A percentile compares a stretch with the other conserved stretches of the same genome.
Evolutionary conservation across 2,797 vertebrate genomes (phyloP).

Genomic region (Austrolebias charrua): DNA sequence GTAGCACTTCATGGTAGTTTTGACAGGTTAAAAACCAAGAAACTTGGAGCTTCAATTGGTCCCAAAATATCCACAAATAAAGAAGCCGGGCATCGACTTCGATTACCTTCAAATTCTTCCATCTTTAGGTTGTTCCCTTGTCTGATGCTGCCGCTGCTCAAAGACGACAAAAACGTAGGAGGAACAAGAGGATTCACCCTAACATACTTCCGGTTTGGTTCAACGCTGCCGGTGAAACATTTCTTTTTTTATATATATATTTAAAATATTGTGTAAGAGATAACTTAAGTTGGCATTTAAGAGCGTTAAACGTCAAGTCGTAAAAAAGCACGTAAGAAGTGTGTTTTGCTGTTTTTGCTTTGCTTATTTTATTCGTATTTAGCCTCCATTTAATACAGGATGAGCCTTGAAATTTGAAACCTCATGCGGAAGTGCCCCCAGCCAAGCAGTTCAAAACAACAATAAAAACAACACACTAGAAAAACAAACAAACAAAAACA

Average conservation of each 20-base stretch:
- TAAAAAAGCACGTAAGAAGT: neutral
- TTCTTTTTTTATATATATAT: neutral
- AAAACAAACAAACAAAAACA: neutral
- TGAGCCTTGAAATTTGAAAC: too few relatives aligned
- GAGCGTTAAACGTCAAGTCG: neutral
- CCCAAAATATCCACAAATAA: neutral
- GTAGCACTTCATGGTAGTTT: accelerated
- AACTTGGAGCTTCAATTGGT: neutral
- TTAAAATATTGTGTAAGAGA: accelerated
- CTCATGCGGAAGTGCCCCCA: too few relatives aligned
- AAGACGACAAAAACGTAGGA: neutral
- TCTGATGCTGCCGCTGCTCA: slow-evolving; percentile 44
- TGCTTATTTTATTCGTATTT: neutral
- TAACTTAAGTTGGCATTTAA: too few relatives aligned
- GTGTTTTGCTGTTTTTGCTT: too few relatives aligned
- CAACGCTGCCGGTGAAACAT: too few relatives aligned
- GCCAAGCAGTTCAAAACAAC: too few relatives aligned
- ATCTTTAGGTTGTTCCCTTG: slow-evolving; percentile 49
- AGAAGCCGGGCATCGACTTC: neutral
- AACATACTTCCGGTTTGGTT: too few relatives aligned
- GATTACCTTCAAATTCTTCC: slow-evolving; percentile 73
- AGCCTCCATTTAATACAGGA: too few relatives aligned
- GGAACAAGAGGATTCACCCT: neutral
- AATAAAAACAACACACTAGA: too few relatives aligned
- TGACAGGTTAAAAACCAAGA: accelerated